Percentiles rank a stretch among this genome's conserved stretches.
Evolutionary conservation across 2,888 invertebrate genomes (phyloP).

Genomic region (Cheilosia grossa): DNA sequence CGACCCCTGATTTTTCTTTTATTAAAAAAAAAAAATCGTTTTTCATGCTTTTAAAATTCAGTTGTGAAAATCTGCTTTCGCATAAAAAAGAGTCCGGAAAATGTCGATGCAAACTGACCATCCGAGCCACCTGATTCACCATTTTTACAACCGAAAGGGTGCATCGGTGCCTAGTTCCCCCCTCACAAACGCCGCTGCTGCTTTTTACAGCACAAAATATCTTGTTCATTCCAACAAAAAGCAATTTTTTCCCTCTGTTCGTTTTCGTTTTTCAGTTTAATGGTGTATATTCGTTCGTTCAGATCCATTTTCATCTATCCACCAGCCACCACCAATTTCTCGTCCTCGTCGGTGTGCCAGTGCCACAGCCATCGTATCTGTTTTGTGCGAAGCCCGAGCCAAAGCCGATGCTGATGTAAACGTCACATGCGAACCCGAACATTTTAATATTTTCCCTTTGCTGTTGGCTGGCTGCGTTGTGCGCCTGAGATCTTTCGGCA

Average conservation of each 20-base stretch:
- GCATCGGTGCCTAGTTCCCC: neutral
- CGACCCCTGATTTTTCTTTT: too few species aligned
- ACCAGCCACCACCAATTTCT: constrained; percentile 55
- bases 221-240: constrained; percentile 51
- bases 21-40: too few species aligned
- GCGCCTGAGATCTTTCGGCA: constrained; percentile 56
- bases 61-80: too few species aligned
- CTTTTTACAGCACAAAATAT: constrained; percentile 38
- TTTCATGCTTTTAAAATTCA: too few species aligned
- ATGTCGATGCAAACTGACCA: neutral
- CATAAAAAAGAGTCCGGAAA: neutral
- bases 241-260: constrained; percentile 48
- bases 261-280: constrained; percentile 58
- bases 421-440: constrained; percentile 70
- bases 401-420: constrained; percentile 66
- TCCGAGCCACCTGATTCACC: neutral
- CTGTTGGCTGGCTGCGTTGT: constrained; percentile 58
- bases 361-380: constrained; percentile 33
- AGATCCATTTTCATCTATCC: constrained; percentile 70
- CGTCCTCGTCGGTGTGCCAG: constrained; percentile 54
- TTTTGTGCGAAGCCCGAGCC: constrained; percentile 34
- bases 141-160: neutral
- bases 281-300: constrained; percentile 51
- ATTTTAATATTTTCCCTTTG: constrained; percentile 72
- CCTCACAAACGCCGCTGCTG: constrained; percentile 28